Evolutionary conservation across 1,140 invertebrate genomes (phyloP).

Genomic region (Drosophila pseudoobscura): DNA sequence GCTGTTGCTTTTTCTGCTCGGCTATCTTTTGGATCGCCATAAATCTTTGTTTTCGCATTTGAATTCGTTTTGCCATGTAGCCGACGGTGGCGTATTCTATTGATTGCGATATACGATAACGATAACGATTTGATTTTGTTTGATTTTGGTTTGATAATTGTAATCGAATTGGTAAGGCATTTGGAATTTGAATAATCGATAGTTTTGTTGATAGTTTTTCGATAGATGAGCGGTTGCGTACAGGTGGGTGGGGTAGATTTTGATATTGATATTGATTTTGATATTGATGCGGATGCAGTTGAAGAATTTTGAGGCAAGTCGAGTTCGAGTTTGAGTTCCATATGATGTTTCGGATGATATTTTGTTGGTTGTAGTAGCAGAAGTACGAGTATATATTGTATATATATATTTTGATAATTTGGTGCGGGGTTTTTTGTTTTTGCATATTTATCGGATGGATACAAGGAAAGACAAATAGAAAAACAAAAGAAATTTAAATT

Average conservation of each 20-base stretch:
- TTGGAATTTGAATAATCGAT: conserved; percentile 19
- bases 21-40: conserved; percentile 94
- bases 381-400: conserved; percentile 43
- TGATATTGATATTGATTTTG: conserved; percentile 15
- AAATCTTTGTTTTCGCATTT: conserved; percentile 96
- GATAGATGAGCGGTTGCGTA: conserved; percentile 48
- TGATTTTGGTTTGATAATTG: conserved; percentile 37
- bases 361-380: conserved; percentile 47
- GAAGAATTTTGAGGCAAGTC: conserved; percentile 51
- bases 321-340: conserved; percentile 32
- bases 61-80: conserved; percentile 97
- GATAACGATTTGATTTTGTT: conserved; percentile 64
- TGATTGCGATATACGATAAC: conserved; percentile 70
- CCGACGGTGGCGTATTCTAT: conserved; percentile 97
- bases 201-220: conserved; percentile 9
- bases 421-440: conserved; percentile 64
- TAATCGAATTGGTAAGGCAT: conserved; percentile 30
- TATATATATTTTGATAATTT: conserved; percentile 36
- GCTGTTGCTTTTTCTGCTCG: conserved; percentile 92
- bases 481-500: conserved; percentile 50
- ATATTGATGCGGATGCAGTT: conserved; percentile 48
- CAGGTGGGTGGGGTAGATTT: conserved; percentile 33
- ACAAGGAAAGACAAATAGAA: conserved; percentile 53
- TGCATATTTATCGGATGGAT: conserved; percentile 31
- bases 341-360: conserved; percentile 50